Percentiles rank a stretch among this genome's conserved stretches.
These are phyloP conservation scores for Poecilobothrus nobilitatus DNA, from an alignment of 2,888 invertebrate genomes.

Conservation along the genomic window DNA sequence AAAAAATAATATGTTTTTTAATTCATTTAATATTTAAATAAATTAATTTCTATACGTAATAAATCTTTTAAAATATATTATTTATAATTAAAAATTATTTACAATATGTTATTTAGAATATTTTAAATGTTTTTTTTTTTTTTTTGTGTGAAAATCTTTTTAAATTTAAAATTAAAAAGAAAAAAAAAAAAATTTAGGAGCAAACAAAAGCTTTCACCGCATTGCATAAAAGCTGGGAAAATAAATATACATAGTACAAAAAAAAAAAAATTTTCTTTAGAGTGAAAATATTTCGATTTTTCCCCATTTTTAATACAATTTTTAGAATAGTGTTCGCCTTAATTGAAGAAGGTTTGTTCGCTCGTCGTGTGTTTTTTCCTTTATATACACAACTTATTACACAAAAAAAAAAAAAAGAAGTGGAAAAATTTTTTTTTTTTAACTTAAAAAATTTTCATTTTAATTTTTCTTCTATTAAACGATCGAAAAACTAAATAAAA, in stretches of 20 bases:
- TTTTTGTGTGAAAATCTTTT: no score
- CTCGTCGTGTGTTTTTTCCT: constrained; percentile 26
- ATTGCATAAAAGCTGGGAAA: neutral
- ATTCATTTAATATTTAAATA: no score
- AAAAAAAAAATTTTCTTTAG: neutral
- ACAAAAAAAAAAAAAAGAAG: neutral
- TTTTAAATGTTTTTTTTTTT: no score
- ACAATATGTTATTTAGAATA: no score
- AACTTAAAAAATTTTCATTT: neutral
- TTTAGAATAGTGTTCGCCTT: constrained; percentile 43
- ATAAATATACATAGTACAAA: neutral
- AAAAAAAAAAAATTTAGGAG: neutral
- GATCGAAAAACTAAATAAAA: neutral
- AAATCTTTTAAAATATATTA: no score
- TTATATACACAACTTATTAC: neutral
- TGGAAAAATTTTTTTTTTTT: neutral
- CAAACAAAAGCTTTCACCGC: neutral
- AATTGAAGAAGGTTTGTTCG: constrained; percentile 43
- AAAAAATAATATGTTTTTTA: no score
- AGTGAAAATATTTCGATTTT: neutral
- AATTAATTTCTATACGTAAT: no score
- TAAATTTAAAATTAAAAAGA: no score
- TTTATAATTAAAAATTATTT: no score
- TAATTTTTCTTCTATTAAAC: constrained; percentile 1
- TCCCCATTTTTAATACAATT: constrained; percentile 15